phyloP scores from a whole-genome alignment of 1,140 invertebrate species.

The Megathymus violae region DNA sequence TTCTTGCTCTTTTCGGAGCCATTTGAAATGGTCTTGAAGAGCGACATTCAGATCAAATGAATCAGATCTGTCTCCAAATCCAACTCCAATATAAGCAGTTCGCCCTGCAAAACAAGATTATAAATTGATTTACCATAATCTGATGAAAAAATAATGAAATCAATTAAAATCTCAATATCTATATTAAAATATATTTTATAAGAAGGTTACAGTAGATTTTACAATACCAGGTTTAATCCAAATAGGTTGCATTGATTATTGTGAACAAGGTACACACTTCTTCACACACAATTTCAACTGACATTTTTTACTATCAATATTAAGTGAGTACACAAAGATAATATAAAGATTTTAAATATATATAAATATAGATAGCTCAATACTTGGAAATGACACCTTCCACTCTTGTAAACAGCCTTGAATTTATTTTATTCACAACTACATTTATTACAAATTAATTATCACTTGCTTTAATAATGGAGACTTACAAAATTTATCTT shows the following conservation, averaged over 20 bases:
- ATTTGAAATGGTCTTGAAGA: slow-evolving; percentile 99
- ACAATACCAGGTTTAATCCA: slow-evolving; percentile 2
- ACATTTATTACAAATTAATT: no score
- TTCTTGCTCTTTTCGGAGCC: slow-evolving; percentile 96
- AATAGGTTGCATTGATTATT: neutral
- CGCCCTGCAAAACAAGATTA: slow-evolving; percentile 86
- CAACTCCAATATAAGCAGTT: slow-evolving; percentile 98
- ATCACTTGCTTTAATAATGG: no score
- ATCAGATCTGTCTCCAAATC: slow-evolving; percentile 98
- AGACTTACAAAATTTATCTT: no score
- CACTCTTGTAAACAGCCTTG: no score
- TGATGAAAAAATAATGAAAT: no score
- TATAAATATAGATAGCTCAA: no score
- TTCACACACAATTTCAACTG: neutral
- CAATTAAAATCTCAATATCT: neutral
- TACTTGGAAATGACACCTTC: no score
- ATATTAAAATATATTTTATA: no score
- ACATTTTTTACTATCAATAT: slow-evolving; percentile 4
- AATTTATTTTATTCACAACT: no score
- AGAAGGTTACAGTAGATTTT: neutral
- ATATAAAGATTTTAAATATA: no score
- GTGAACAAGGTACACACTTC: neutral
- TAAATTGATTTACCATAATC: no score
- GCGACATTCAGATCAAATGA: slow-evolving; percentile 99
- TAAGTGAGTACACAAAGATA: neutral